Base-by-base conservation (phyloP, 1,140 invertebrate species). In the Diabrotica undecimpunctata region DNA sequence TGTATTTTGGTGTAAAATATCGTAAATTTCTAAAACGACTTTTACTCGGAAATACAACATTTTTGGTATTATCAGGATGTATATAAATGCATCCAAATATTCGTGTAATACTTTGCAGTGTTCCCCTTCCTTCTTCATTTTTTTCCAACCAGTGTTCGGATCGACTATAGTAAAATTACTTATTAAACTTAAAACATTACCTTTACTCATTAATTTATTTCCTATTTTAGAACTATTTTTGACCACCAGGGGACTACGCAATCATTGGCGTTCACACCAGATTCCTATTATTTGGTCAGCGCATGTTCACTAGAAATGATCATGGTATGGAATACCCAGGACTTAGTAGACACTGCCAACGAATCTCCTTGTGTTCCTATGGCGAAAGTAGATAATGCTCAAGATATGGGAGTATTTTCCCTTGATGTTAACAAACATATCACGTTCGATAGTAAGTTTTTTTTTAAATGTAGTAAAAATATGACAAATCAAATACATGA, bases 341-440 rank as follows among this genome's bases (percentile, higher is more conserved):
- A 83, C 55, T 67, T 81, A 5, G 77, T 79, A 52, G 72, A 81
- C 52, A 80, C 79, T 4, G 79, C 78, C 11, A 75, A 77, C 55
- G 78, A 80, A 12, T 70, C 77, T 0, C 55, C 74, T 5, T 75
- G 71, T 39, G 63, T 72, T 10, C 78, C 79, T 14, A 71, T 79
- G 36, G 78, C 78, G 52, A 80, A 82, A 8, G 69, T 82, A 14
- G 82, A 86, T 60, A 88, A 89, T 76, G 88, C 87, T 67, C 90
- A 92, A 75, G 91, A 93, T 76, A 78, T 92, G 60, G 90, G 90
- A 7, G 85, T 93, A 5, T 81, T 87, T 13, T 83, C 83, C 54
- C 83, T 86, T 69, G 88, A 90, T 70, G 87, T 92, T 73, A 82
- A 83, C 9, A 76, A 74, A 67, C 64, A 70, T 57, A 74, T 79